Evolutionary conservation across 2,797 vertebrate species (phyloP).

Genomic region (Falco novaeseelandiae): DNA sequence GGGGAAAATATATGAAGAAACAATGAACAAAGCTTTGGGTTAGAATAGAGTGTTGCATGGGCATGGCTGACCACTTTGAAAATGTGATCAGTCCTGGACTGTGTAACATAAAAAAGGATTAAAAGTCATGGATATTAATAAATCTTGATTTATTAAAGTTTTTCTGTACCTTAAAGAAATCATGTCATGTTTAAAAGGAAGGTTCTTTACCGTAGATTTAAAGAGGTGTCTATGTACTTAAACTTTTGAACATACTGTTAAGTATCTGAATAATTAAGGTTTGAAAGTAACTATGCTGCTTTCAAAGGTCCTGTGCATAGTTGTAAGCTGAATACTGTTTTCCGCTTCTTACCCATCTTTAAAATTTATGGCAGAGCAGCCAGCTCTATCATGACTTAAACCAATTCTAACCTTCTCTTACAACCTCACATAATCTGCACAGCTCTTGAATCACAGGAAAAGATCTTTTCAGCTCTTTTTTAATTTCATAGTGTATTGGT

Average conservation of each 20-base stretch:
- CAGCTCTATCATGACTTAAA: not conserved
- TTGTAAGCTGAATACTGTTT: not conserved
- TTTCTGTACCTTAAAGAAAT: not conserved
- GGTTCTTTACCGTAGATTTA: not conserved
- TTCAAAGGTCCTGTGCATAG: not conserved
- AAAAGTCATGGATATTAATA: not conserved
- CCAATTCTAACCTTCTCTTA: not conserved
- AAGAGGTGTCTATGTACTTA: not conserved
- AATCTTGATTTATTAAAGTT: not conserved
- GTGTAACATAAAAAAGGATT: not conserved
- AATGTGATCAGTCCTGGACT: not conserved
- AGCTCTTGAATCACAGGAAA: not conserved
- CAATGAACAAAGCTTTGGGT: not conserved
- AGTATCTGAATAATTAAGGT: not conserved
- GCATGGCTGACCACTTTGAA: not conserved
- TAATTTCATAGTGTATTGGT: too few species aligned
- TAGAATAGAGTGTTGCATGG: not conserved
- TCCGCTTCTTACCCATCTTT: not conserved
- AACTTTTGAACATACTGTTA: not conserved
- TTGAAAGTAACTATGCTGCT: not conserved
- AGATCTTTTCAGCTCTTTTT: not conserved
- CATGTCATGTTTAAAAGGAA: not conserved
- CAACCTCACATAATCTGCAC: not conserved
- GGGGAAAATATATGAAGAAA: not conserved
- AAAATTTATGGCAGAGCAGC: not conserved